phyloP scores from a whole-genome alignment of 2,113 vertebrate genomes.

The Octodon degus region DNA sequence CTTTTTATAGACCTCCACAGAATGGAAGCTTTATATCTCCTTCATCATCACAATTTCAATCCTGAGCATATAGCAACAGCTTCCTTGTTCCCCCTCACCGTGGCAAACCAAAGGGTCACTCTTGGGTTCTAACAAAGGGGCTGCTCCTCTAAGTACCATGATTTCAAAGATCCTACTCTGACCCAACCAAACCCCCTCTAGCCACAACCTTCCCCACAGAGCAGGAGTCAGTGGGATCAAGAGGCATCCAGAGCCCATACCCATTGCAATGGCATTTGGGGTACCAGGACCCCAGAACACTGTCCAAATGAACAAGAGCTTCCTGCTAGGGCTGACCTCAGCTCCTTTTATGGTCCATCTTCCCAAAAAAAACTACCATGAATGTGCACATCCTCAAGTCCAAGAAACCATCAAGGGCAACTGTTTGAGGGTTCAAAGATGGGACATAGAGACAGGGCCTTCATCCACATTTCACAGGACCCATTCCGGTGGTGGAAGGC shows the following conservation, averaged over 20 bases:
- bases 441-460: not conserved
- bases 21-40: slow-evolving; percentile 61
- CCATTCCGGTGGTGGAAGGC: not conserved
- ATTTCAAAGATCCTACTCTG: slow-evolving; percentile 14
- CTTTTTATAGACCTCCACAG: slow-evolving; percentile 78
- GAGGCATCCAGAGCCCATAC: not conserved
- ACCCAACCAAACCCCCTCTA: not conserved
- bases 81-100: slow-evolving; percentile 9
- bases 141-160: not conserved
- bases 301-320: slow-evolving; percentile 17
- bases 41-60: slow-evolving; percentile 66
- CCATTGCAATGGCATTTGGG: not conserved
- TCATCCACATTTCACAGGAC: not conserved
- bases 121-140: not conserved
- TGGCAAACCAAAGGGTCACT: not conserved
- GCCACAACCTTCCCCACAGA: not conserved
- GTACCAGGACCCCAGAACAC: not conserved
- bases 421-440: not conserved
- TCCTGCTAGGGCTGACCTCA: not conserved
- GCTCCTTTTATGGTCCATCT: not conserved
- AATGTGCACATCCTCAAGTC: not conserved
- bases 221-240: not conserved
- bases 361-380: not conserved
- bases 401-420: not conserved
- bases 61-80: slow-evolving; percentile 50